Base-by-base conservation (phyloP, 2,888 invertebrate genomes). In the Zhengitettix transpicula region DNA sequence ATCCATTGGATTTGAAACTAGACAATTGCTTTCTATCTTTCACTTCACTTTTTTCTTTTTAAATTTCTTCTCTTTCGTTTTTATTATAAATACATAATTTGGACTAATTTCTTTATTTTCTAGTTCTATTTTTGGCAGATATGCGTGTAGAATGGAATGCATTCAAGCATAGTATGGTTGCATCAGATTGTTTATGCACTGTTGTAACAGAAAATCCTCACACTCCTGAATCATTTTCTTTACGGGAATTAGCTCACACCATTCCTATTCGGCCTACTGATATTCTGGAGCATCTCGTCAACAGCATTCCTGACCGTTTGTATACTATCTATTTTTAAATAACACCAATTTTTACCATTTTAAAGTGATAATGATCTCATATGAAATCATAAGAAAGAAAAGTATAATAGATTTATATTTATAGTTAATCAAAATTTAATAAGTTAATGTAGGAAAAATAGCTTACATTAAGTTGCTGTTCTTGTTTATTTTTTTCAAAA, bases 191-290 rank as follows among this genome's bases (percentile, higher is more conserved):
- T 1, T 68, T 71, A 12, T 77, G 79, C 56, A 82, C 81, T 8
- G 74, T 90, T 28, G 73, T 89, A 62, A 88, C 85, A 5, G 88
- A 87, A 69, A 82, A 89, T 73, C 89, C 89, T 0, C 73, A 80
- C 61, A 79, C 82, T 2, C 72, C 78, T 0, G 83, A 89, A 67
- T 79, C 82, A 0, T 74, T 78, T 61, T 71, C 74, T 1, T 70
- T 87, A 60, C 72, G 78, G 40, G 72, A 61, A 68, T 79, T 78
- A 65, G 76, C 80, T n/a, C 72, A 68, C 55, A 69, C 67, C 52
- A 73, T 73, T 10, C 72, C 74, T 1, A 67, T 74, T 47, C 68
- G 72, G 60, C 68, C 42, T 44, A 56, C 61, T 12, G 68, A 65
- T 9, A 60, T 69, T 15, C 58, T 68, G 14, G 67, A 67, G 55